These are phyloP conservation scores for Tychaedon coryphoeus DNA, from an alignment of 2,113 vertebrate genomes.

Conservation along the genomic window DNA sequence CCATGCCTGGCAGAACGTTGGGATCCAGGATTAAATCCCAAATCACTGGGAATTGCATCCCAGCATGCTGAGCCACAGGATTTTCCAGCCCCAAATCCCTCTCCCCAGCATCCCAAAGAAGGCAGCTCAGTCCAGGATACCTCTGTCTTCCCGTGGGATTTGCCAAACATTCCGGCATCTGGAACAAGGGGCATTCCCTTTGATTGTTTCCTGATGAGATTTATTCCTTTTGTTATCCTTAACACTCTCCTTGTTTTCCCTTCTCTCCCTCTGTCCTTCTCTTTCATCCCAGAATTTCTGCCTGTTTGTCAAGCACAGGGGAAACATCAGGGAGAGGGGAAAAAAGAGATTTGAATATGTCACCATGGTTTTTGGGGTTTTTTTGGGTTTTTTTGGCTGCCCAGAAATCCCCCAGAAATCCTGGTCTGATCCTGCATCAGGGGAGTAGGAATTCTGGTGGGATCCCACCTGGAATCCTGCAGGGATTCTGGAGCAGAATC, in stretches of 20 bases:
- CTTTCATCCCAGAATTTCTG: slow-evolving; percentile 73
- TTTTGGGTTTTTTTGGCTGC: neutral
- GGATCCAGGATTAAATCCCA: fast-evolving
- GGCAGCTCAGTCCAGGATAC: neutral
- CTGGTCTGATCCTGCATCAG: neutral
- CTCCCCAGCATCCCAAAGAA: neutral
- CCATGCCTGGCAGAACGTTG: fast-evolving
- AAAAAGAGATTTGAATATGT: slow-evolving; percentile 17
- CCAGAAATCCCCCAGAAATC: neutral
- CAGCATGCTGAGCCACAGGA: fast-evolving
- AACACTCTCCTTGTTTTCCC: slow-evolving; percentile 66
- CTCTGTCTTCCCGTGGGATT: neutral
- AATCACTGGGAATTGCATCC: fast-evolving
- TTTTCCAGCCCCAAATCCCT: neutral
- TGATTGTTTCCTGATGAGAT: slow-evolving; percentile 77
- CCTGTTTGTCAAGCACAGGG: slow-evolving; percentile 51
- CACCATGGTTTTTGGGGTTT: neutral
- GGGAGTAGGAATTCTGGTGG: neutral
- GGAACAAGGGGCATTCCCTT: slow-evolving; percentile 47
- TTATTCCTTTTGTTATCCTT: slow-evolving; percentile 63
- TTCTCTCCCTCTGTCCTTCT: slow-evolving; percentile 54
- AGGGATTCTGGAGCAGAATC: neutral
- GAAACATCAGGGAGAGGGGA: neutral
- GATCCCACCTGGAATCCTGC: neutral
- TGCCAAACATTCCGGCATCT: slow-evolving; percentile 56